A percentile compares a stretch with the other conserved stretches of the same genome.
Evolutionary conservation across 2,797 vertebrate genomes (phyloP).

Genomic region (Sebastes jordani): DNA sequence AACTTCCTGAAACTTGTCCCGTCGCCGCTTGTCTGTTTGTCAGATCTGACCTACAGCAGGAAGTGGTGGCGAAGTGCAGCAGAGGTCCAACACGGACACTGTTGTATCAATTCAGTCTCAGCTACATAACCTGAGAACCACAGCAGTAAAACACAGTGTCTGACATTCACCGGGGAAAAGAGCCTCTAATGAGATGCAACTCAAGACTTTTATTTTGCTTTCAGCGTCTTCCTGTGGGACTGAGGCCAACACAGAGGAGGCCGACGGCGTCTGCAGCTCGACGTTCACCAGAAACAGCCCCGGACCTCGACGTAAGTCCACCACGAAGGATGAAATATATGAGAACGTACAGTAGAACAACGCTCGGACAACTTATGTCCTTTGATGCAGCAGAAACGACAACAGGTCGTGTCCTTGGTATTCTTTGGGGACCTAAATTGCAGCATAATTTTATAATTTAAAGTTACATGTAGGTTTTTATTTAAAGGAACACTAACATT

Average conservation of each 20-base stretch:
- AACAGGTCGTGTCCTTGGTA: not conserved
- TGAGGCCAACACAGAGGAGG: not conserved
- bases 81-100: not conserved
- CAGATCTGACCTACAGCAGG: not conserved
- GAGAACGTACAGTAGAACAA: not conserved
- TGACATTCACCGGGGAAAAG: not conserved
- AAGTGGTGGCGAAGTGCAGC: not conserved
- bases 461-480: not conserved
- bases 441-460: not conserved
- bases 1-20: not conserved
- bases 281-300: constrained; percentile 1
- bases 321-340: rapidly evolving
- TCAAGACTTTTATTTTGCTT: not conserved
- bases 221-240: constrained; percentile 9
- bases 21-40: not conserved
- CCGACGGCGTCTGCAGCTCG: not conserved
- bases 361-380: not conserved
- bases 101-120: too few species aligned
- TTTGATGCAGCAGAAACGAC: not conserved
- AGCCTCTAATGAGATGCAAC: not conserved
- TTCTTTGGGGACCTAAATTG: not conserved
- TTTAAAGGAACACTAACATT: too few species aligned
- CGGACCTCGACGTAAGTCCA: constrained; percentile 15
- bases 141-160: not conserved
- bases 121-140: not conserved